Base-by-base conservation (phyloP, 2,797 vertebrate species). In the Pyrocephalus nanus region DNA sequence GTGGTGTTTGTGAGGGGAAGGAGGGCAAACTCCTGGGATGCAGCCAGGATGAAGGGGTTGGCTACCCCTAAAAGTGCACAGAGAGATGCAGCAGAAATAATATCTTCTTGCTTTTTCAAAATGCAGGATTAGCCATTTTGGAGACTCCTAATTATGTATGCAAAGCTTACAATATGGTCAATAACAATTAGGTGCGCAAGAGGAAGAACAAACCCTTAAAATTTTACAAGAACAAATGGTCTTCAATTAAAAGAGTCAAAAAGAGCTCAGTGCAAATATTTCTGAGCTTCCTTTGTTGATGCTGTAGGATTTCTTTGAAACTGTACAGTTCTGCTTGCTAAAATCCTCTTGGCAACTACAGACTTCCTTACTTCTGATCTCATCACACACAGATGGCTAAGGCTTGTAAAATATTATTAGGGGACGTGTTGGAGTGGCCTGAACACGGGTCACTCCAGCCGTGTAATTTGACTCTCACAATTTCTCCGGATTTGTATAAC, bases 331-430 rank as follows among this genome's bases (percentile, higher is more conserved):
- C 79, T 76, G 92, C 88, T 79, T 78, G 86, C 95, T 94, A 79
- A 88, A 94, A 97, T 95, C 90, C 94, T 96, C 95, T 94, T 97
- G 95, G 96, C 95, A 97, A 90, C 89, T 94, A 75, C 85, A 91
- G 85, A 94, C 95, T 95, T 96, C 93, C 88, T 96, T 93, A 93
- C 83, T 96, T 95, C 96, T 97, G 96, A 97, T 96, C 95, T 96
- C 95, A 97, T 96, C 95, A 93, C 83, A 90, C 90, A 95, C 92
- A 96, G 92, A 95, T 96, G 95, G 95, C 88, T 96, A 88, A 90
- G 83, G 74, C 93, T 96, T 96, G 93, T 91, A 96, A 96, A 96
- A 95, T 94, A 88, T 94, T 95, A 95, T 96, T 96, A 93, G 94
- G 83, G 91, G 89, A 97, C 9, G 30, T 92, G 94, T 82, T 96